Evolutionary conservation across 2,797 vertebrate species (phyloP).

Genomic region (Xerus rutilus): DNA sequence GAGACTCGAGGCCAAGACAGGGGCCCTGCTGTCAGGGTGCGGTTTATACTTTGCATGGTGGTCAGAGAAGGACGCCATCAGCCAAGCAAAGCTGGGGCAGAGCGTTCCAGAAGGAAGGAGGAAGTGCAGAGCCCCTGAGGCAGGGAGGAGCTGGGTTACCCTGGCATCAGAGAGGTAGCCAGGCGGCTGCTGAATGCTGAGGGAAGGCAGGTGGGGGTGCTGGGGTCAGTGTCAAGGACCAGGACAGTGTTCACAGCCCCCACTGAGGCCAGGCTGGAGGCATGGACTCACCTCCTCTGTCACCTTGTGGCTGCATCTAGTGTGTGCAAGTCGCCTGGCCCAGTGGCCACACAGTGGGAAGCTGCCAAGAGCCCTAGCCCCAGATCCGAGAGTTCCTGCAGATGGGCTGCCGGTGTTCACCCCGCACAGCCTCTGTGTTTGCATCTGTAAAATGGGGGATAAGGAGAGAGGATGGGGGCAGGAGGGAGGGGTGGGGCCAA

Average conservation of each 20-base stretch:
- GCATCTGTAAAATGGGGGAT: background rate
- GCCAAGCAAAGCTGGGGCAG: background rate
- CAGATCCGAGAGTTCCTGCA: background rate
- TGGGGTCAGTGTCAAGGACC: background rate
- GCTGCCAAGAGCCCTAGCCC: background rate
- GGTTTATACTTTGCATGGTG: fast-evolving
- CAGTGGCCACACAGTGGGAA: no score
- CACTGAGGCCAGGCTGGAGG: no score
- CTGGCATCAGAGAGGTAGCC: background rate
- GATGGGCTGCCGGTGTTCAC: background rate
- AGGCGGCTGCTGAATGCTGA: background rate
- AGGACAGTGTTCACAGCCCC: background rate
- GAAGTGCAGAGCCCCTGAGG: background rate
- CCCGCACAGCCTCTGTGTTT: background rate
- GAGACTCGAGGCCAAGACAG: no score
- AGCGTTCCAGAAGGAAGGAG: background rate
- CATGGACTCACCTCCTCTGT: background rate
- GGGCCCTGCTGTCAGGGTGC: background rate
- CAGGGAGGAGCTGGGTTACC: background rate
- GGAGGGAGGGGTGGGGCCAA: background rate
- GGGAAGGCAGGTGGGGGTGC: fast-evolving
- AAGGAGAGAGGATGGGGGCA: background rate
- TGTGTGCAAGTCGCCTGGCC: background rate
- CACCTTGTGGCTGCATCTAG: background rate
- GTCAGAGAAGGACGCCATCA: background rate